Evolutionary conservation across 2,113 vertebrate species (phyloP).

Genomic region (Pampusana beccarii): DNA sequence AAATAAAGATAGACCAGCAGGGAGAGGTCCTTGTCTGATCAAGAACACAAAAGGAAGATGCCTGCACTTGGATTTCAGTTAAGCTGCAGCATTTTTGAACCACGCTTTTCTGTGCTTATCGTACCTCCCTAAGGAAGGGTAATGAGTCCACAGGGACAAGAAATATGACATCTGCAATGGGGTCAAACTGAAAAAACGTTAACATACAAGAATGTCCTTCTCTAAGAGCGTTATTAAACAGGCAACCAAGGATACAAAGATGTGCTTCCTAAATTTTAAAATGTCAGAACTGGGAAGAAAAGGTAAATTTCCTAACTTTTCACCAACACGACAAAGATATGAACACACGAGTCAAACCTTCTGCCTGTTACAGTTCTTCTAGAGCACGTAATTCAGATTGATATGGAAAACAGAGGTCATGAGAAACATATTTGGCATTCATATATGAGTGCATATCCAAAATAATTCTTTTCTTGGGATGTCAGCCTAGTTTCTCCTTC

Average conservation of each 20-base stretch:
- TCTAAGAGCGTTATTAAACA: background rate
- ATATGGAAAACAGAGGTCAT: background rate
- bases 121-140: background rate
- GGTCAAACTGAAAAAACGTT: background rate
- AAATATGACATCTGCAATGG: background rate
- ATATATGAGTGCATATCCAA: background rate
- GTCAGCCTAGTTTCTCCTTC: background rate
- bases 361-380: background rate
- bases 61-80: background rate
- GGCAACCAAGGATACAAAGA: background rate
- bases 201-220: background rate
- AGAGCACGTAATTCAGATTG: background rate
- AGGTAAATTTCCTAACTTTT: background rate
- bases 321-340: background rate
- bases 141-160: background rate
- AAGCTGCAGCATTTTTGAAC: background rate
- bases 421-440: conserved; percentile 23
- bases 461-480: background rate
- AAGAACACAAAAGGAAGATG: background rate
- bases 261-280: background rate
- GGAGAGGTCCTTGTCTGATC: background rate
- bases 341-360: background rate
- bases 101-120: background rate
- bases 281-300: background rate
- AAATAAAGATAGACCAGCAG: background rate